Base-by-base conservation (phyloP, 2,113 vertebrate genomes). In the Thermophis baileyi region DNA sequence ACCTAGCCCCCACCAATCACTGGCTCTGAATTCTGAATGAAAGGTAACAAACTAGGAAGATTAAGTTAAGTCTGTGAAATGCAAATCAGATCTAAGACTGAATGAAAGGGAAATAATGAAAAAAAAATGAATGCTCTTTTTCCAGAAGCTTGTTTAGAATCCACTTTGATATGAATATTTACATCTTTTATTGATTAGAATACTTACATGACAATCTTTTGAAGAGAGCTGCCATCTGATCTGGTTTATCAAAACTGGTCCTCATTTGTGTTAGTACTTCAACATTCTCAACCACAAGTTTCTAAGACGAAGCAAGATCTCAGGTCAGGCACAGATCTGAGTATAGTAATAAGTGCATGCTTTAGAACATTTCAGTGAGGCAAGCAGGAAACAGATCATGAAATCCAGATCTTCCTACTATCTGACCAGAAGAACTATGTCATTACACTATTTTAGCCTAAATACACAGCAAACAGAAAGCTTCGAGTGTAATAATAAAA, bases 181-280 rank as follows among this genome's bases (percentile, higher is more conserved):
- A 8, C 40, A 20, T 22, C 18, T 44, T 81, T 44, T 81, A 81
- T 40, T 40, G 35, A 81, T 44, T 81, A 81, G 18, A 44, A 69
- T 95, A 98, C 98, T 93, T 97, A 99, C 99, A 99, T 93, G 99
- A 98, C 94, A 99, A 98, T 96, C 99, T 98, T 97, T 99, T 99
- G 96, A 99, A 99, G 40, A 99, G 99, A 0, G 99, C 99, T 24
- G 98, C 99, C 99, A 99, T 99, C 97, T 99, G 99, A 47, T 99
- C 99, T 10, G 99, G 99, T 96, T 99, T 99, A 97, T 99, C 99
- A 2, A 99, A 99, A 97, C 99, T 99, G 94, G 99, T 99, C 98
- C 99, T 99, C 99, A 99, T 99, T 97, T 99, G 99, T 94, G 99
- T 99, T 96, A 99, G 95, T 90, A 99, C 99, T 96, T 99, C 99